Percentiles rank a stretch among this genome's conserved stretches.
These are phyloP conservation scores for Phaedon cochleariae DNA, from an alignment of 2,888 invertebrate species.

Conservation along the genomic window DNA sequence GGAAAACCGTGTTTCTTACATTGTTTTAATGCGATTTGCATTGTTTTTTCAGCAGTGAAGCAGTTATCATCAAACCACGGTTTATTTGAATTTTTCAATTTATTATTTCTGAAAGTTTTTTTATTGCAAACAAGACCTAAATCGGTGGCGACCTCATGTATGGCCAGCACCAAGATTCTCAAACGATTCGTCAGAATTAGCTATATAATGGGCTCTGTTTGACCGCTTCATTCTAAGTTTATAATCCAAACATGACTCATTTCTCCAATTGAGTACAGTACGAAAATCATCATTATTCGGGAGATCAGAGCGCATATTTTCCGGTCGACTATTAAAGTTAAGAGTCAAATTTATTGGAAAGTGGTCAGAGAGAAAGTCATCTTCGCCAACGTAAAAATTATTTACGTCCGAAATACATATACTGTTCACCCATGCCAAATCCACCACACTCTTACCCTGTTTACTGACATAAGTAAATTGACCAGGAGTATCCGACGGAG, in stretches of 20 bases:
- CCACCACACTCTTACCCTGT: not conserved
- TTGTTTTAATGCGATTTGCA: conserved; percentile 12
- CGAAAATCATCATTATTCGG: not conserved
- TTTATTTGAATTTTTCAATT: not conserved
- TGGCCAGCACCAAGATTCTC: not conserved
- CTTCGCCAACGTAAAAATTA: not conserved
- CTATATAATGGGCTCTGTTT: conserved; percentile 8
- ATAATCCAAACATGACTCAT: not conserved
- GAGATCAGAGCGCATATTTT: not conserved
- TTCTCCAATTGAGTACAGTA: not conserved
- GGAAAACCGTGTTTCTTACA: conserved; percentile 4
- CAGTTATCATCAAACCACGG: conserved; percentile 3
- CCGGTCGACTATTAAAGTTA: not conserved
- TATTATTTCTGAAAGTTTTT: not conserved
- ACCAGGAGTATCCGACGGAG: not conserved
- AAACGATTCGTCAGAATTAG: conserved; percentile 9
- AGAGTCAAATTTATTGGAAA: not conserved
- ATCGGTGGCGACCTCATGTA: not conserved
- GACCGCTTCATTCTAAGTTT: conserved; percentile 13
- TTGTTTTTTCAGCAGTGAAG: conserved; percentile 11
- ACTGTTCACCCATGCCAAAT: not conserved
- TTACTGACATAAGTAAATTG: not conserved
- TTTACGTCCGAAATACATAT: not conserved
- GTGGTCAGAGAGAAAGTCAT: not conserved
- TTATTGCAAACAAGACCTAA: not conserved